Evolutionary conservation across 2,888 invertebrate species (phyloP), one percentile per base, ranked within the genome.

Genomic region (Acanthacorydalis orientalis): DNA sequence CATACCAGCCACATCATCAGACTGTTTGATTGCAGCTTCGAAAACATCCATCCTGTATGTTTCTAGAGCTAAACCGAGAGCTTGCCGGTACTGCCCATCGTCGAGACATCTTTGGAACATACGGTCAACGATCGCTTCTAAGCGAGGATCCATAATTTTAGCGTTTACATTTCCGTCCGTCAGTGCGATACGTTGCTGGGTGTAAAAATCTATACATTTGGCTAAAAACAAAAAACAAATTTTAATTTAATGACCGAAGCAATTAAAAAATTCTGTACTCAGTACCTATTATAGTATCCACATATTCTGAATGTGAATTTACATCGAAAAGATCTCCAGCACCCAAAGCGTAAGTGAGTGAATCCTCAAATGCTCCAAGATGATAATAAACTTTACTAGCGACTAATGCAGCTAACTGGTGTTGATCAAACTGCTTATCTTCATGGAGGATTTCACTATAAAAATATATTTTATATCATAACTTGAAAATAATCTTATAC

Each of bases 311-410:
- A 48, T 88, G 77, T 32, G 87, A 85, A 61, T 91, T 93, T 1
- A 97, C 90, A 69, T 96, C 89, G 64, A 99, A 97, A 15, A 95
- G 70, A 57, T 88, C 83, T 14, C 91, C 93, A 57, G 98, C 95
- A 14, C 95, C 92, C 14, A 99, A 71, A 23, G 98, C 98, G 67
- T 91, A 96, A n/a, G 90, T 90, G 53, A 98, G 68, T 0, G 97
- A 95, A 65, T 96, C 95, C 63, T 92, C 89, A 65, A 93, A 97
- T 1, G 95, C 89, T 33, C 96, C 96, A 53, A 98, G 73, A 67
- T 98, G 96, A 65, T 96, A 97, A 62, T 96, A 96, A 1, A 96
- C 93, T 69, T 98, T 99, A 55, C 96, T 97, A 7, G 95, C 96
- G 6, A 98, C 91, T 55, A 99, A 75, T 31, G 97, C 96, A 44